phyloP scores from a whole-genome alignment of 2,113 vertebrate species.

The Malurus melanocephalus region DNA sequence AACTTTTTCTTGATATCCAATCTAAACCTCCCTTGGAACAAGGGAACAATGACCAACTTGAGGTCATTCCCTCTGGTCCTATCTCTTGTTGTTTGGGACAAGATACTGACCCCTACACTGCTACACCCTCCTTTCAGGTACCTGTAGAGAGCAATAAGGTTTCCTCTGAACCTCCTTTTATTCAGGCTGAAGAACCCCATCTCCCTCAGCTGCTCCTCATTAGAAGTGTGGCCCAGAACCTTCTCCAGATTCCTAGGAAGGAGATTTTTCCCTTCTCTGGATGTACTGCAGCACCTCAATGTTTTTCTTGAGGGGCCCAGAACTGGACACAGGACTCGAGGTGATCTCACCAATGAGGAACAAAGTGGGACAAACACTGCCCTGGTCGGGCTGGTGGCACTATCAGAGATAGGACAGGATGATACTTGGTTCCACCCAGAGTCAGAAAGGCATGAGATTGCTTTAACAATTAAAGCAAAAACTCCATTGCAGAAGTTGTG shows the following conservation, averaged over 20 bases:
- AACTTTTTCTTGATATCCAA: not conserved
- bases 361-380: rapidly evolving
- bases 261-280: not conserved
- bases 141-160: rapidly evolving
- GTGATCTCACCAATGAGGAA: rapidly evolving
- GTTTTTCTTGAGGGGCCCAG: not conserved
- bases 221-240: not conserved
- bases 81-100: not conserved
- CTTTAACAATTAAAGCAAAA: not conserved
- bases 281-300: rapidly evolving
- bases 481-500: rapidly evolving
- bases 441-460: not conserved
- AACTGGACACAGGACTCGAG: rapidly evolving
- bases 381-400: no score
- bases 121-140: not conserved
- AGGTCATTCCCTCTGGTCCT: not conserved
- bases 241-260: not conserved
- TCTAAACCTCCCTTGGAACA: not conserved
- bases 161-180: not conserved
- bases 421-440: not conserved
- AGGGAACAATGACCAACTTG: not conserved
- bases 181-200: rapidly evolving
- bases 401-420: not conserved
- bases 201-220: rapidly evolving
- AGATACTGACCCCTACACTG: rapidly evolving